phyloP scores from a whole-genome alignment of 1,140 invertebrate genomes.

The Orchestia grillus region DNA sequence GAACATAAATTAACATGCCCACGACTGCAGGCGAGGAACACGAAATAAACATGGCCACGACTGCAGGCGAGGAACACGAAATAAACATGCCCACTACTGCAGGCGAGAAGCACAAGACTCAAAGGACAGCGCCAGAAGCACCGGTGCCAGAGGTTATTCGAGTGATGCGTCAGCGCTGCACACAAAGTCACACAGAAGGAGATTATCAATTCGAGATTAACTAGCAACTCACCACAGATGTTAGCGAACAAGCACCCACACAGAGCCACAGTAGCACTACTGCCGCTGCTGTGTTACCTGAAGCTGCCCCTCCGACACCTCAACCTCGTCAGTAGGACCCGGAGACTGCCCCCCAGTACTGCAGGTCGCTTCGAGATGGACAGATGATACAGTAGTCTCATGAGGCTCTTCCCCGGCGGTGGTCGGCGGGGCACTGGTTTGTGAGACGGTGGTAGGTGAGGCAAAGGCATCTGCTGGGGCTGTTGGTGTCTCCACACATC shows the following conservation, averaged over 20 bases:
- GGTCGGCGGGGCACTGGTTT: background rate
- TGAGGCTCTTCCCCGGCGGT: too few relatives aligned
- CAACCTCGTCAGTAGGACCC: background rate
- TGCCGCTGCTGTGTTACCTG: constrained; percentile 11
- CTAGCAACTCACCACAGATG: constrained; percentile 8
- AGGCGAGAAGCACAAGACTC: background rate
- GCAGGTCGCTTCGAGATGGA: background rate
- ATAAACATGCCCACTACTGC: background rate
- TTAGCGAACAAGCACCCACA: constrained; percentile 45
- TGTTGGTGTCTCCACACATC: background rate
- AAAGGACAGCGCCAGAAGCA: background rate
- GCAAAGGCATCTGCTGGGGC: too few relatives aligned
- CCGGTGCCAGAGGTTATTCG: background rate
- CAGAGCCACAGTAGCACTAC: constrained; percentile 31
- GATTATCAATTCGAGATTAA: background rate
- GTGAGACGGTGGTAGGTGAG: background rate
- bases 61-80: too few relatives aligned
- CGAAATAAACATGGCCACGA: too few relatives aligned
- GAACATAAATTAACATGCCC: too few relatives aligned
- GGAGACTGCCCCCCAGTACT: background rate
- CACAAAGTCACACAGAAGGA: background rate
- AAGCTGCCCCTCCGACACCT: background rate
- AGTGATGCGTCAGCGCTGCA: background rate
- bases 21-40: too few relatives aligned
- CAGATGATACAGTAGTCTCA: background rate